Percentiles rank a stretch among this genome's conserved stretches.
Conservation (phyloP, 2,797 vertebrate genomes). For the Nyctalus aviator region DNA sequence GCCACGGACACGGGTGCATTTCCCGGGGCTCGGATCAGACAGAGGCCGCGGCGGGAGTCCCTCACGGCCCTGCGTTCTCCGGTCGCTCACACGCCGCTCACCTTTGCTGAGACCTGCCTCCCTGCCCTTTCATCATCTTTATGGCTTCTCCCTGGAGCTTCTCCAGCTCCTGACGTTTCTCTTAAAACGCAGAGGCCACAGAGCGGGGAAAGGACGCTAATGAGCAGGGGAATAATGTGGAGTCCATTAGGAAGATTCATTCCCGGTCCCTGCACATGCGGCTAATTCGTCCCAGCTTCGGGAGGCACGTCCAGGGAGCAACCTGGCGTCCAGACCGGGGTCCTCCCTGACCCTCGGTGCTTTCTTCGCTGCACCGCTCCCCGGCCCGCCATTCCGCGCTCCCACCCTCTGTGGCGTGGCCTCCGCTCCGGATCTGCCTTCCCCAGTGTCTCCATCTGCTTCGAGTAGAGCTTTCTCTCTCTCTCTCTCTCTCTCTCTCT, state of each 20-base stretch:
- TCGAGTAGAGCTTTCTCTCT: neutral
- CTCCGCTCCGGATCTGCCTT: neutral
- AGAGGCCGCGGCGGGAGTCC: too few species aligned
- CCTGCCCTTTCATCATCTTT: conserved; percentile 71
- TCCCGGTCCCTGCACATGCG: neutral
- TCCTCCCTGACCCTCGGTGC: neutral
- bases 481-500: too few species aligned
- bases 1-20: neutral
- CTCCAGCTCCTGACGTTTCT: conserved; percentile 73
- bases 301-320: neutral
- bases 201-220: conserved; percentile 63
- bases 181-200: conserved; percentile 60
- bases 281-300: conserved; percentile 60
- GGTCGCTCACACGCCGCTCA: neutral
- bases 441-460: neutral
- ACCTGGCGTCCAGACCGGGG: neutral
- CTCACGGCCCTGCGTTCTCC: neutral
- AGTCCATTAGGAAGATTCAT: conserved; percentile 73
- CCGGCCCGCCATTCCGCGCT: neutral
- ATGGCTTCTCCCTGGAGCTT: conserved; percentile 62
- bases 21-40: neutral
- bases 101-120: too few species aligned
- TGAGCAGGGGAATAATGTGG: conserved; percentile 65
- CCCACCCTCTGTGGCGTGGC: neutral
- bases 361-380: neutral